Base-by-base conservation (phyloP, 1,140 invertebrate species). In the Lepidostoma basale region DNA sequence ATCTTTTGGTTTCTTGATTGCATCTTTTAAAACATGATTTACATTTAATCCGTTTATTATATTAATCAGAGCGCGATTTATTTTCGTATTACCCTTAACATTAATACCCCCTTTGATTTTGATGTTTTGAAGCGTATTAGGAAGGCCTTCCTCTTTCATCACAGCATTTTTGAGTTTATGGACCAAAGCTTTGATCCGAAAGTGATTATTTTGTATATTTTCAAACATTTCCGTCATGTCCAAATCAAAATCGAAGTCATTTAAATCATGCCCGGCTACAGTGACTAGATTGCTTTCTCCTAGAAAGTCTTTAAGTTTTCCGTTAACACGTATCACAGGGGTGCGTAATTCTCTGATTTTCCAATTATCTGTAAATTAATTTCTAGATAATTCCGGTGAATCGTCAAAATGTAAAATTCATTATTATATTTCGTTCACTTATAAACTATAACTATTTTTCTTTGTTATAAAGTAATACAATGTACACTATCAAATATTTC, bases 11-110 rank as follows among this genome's bases (percentile, higher is more conserved):
- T 62, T 68, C 40, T 66, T 73, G 12, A 68, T 36, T 5, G 68
- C 26, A 40, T 65, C 25, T 56, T 68, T 52, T 10, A 73, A 30
- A 33, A 62, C 56, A 9, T 62, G 28, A 49, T 73, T 45, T 18
- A 70, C 72, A 39, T 65, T 62, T 20, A 65, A 5, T 26, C 26
- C 65, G 26, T 73, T 73, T 28, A 73, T 23, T 2, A 28, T 14
- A 14, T 54, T 40, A 12, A 73, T 28, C 20, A 65, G 42, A 25
- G 68, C 64, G 23, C 62, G 52, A 14, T 74, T 52, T 3, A 78
- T 66, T 72, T 76, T 63, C 12, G 76, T 68, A 9, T 67, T 49
- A 45, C 74, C 74, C 59, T 75, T 77, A 6, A 78, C 63, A 28
- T 68, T 71, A 10, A 79, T 67, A 23, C 64, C 74, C 25, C 75